Base-by-base conservation (phyloP, 2,888 invertebrate genomes). In the Parelbella ahira region DNA sequence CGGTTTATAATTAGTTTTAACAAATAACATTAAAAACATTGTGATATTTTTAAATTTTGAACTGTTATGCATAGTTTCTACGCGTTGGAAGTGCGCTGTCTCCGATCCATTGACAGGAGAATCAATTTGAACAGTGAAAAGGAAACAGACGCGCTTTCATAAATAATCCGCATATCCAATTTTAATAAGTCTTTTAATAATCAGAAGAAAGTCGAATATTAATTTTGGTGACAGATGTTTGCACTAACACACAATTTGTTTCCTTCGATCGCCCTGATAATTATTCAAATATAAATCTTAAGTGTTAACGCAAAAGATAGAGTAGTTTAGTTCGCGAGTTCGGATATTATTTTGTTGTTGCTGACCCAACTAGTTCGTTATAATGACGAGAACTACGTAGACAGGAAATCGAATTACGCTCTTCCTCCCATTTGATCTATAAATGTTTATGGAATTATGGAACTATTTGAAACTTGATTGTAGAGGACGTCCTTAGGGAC, bases 361-460 rank as follows among this genome's bases (percentile, higher is more conserved):
- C 9, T 18, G n/a, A 11, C 23, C n/a, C 7, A 24, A 39, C 12
- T 30, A 15, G 48, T 34, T 45, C 46, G 36, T 49, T 51, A 50
- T 50, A 53, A 48, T 48, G 42, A 42, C 42, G 37, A 32, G 37
- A 49, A 46, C 11, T 20, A 5, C 33, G 37, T 36, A 42, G 41
- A 49, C 56, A 67, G 73, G 74, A 75, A 69, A 70, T 69, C 47
- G 59, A 52, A 68, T 65, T 64, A 62, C 51, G 56, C 47, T 52
- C 56, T 68, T 78, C 75, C 74, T 68, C 65, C 29, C 36, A 75
- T 79, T 78, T 79, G 76, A 78, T 76, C 66, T 62, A 21, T n/a
- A 13, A 25, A 8, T n/a, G n/a, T 23, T 19, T 21, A 19, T n/a
- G 7, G 20, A 37, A 18, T 8, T 18, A 15, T 7, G 10, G 18